phyloP scores from a whole-genome alignment of 2,888 invertebrate genomes.

The Pollenia griseotomentosa region DNA sequence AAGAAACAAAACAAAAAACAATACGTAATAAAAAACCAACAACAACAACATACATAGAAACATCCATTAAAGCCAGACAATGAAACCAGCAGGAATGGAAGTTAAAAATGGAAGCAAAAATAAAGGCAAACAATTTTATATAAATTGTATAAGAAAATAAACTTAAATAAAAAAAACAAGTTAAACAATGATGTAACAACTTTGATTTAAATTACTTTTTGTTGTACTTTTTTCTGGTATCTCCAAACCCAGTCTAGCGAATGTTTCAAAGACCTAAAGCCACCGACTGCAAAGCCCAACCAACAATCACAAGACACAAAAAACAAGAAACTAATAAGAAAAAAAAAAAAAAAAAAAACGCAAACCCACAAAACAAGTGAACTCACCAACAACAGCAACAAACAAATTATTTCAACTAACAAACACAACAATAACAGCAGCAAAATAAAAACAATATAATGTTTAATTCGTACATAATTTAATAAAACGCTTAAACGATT shows the following conservation, averaged over 20 bases:
- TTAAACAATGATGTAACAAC: slow-evolving; percentile 79
- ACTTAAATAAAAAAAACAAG: slow-evolving; percentile 63
- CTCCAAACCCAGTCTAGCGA: slow-evolving; percentile 58
- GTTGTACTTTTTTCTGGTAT: slow-evolving; percentile 63
- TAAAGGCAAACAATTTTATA: slow-evolving; percentile 16
- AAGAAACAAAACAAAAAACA: slow-evolving; percentile 42
- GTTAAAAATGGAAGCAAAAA: slow-evolving; percentile 46
- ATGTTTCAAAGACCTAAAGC: slow-evolving; percentile 48
- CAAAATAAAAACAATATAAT: slow-evolving; percentile 41
- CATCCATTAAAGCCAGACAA: slow-evolving; percentile 51
- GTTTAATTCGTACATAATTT: slow-evolving; percentile 79
- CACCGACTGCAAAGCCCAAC: slow-evolving; percentile 36
- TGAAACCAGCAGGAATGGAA: slow-evolving; percentile 63
- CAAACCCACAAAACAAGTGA: slow-evolving; percentile 66
- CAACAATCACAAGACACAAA: slow-evolving; percentile 17
- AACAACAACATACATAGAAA: slow-evolving; percentile 38
- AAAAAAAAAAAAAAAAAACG: slow-evolving; percentile 4
- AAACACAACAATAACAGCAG: slow-evolving; percentile 10
- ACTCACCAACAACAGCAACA: slow-evolving; percentile 55
- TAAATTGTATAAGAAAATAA: slow-evolving; percentile 26
- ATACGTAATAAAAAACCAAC: slow-evolving; percentile 58
- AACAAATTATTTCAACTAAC: background rate
- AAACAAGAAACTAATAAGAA: background rate
- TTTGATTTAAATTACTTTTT: slow-evolving; percentile 76
- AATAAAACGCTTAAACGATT: slow-evolving; percentile 82